Percentiles rank a stretch among this genome's conserved stretches.
phyloP scores from a whole-genome alignment of 2,113 vertebrate genomes.

The Grantiella picta region DNA sequence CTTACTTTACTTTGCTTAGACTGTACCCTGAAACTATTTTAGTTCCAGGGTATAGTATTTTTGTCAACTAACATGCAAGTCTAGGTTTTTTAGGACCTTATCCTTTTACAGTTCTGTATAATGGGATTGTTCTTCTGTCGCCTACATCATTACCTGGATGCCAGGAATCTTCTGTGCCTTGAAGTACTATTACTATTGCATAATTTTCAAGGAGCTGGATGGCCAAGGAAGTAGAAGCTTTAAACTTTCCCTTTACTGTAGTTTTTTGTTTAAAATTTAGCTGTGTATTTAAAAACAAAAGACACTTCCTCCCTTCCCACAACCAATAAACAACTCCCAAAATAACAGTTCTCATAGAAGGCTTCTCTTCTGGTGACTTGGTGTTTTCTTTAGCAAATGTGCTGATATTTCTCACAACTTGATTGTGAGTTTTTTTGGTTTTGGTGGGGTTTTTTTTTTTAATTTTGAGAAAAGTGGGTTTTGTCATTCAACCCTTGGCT shows the following conservation, averaged over 20 bases:
- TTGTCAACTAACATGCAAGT: neutral
- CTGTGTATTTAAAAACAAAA: neutral
- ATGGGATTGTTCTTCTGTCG: neutral
- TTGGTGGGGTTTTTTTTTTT: neutral
- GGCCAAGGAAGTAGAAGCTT: neutral
- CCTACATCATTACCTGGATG: neutral
- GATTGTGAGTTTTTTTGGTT: neutral
- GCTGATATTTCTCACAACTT: neutral
- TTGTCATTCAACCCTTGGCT: neutral
- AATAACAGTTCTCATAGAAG: neutral
- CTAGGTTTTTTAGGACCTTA: neutral
- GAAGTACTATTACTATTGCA: neutral
- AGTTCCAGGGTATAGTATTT: neutral
- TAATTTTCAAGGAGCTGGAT: neutral
- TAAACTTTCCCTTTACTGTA: neutral
- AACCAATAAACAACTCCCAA: neutral
- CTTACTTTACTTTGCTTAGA: neutral
- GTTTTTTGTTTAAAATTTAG: neutral
- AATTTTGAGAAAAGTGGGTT: neutral
- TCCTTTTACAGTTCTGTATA: neutral
- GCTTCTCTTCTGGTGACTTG: neutral
- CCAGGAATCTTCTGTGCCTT: neutral
- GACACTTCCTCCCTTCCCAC: fast-evolving
- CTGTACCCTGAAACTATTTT: neutral
- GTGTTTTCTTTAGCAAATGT: neutral